phyloP scores from a whole-genome alignment of 2,888 invertebrate genomes.

The Amiota minor region DNA sequence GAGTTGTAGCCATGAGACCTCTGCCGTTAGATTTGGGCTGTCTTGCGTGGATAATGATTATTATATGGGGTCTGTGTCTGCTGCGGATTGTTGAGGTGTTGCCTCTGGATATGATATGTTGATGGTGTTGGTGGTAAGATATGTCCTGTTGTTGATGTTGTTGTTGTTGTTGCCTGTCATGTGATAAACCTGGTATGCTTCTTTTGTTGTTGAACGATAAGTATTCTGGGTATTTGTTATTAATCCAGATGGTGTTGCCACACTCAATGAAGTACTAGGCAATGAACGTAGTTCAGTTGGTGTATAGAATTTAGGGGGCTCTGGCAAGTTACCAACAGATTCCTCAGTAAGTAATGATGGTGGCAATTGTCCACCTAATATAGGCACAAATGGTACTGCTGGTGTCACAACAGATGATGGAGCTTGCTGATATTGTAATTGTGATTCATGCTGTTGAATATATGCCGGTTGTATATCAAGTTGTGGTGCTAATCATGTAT shows the following conservation, averaged over 20 bases:
- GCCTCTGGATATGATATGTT: slow-evolving; percentile 50
- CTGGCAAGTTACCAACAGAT: slow-evolving; percentile 41
- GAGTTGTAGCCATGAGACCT: slow-evolving; percentile 69
- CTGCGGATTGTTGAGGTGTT: not conserved
- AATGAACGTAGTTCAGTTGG: slow-evolving; percentile 64
- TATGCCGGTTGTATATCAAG: slow-evolving; percentile 67
- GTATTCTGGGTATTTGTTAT: slow-evolving; percentile 70
- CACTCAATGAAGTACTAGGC: slow-evolving; percentile 26
- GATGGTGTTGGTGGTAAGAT: slow-evolving; percentile 20
- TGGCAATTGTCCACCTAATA: not conserved
- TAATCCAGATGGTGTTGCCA: slow-evolving; percentile 36
- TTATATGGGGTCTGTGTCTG: not conserved
- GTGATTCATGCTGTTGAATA: slow-evolving; percentile 68
- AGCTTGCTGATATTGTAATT: slow-evolving; percentile 55
- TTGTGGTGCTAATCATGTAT: slow-evolving; percentile 46
- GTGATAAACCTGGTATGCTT: slow-evolving; percentile 81
- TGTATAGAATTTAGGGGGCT: slow-evolving; percentile 70
- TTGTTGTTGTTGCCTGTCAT: slow-evolving; percentile 28
- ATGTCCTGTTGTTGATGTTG: slow-evolving; percentile 28
- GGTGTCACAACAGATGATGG: slow-evolving; percentile 24
- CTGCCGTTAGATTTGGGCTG: slow-evolving; percentile 52
- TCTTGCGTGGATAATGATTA: not conserved
- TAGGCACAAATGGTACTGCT: not conserved
- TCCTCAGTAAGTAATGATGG: slow-evolving; percentile 46
- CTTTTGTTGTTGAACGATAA: slow-evolving; percentile 81